phyloP scores from a whole-genome alignment of 1,140 invertebrate species.

The Halesus radiatus region DNA sequence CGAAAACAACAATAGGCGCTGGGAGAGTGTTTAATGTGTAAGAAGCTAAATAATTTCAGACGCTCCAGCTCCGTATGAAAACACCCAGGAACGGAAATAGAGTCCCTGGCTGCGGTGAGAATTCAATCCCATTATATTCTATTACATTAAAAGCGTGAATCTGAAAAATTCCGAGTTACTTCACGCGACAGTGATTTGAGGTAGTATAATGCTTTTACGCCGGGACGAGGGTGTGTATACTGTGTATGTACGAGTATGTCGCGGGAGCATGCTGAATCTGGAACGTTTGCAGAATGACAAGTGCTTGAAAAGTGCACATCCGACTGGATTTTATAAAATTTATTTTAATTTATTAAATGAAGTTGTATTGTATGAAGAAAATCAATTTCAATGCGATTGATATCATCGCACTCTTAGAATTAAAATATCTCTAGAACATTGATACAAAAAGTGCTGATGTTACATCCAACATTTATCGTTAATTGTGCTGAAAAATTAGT shows the following conservation, averaged over 20 bases:
- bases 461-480: too few species aligned
- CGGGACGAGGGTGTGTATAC: not conserved
- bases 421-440: too few species aligned
- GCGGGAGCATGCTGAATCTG: not conserved
- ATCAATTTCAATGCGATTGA: too few species aligned
- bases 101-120: constrained; percentile 28
- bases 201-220: constrained; percentile 46
- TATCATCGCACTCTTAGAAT: too few species aligned
- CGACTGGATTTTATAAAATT: too few species aligned
- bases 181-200: constrained; percentile 53
- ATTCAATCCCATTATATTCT: constrained; percentile 53
- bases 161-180: constrained; percentile 53
- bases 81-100: constrained; percentile 6
- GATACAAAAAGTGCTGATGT: too few species aligned
- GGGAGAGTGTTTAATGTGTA: not conserved
- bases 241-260: not conserved
- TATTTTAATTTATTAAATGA: too few species aligned
- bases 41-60: not conserved
- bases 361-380: too few species aligned
- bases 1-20: too few species aligned
- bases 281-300: not conserved
- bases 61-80: not conserved
- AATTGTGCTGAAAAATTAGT: too few species aligned
- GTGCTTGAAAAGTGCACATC: too few species aligned
- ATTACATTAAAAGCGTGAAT: constrained; percentile 56